Conservation (phyloP, 2,113 vertebrate genomes). For the Notarius lentiginosus region DNA sequence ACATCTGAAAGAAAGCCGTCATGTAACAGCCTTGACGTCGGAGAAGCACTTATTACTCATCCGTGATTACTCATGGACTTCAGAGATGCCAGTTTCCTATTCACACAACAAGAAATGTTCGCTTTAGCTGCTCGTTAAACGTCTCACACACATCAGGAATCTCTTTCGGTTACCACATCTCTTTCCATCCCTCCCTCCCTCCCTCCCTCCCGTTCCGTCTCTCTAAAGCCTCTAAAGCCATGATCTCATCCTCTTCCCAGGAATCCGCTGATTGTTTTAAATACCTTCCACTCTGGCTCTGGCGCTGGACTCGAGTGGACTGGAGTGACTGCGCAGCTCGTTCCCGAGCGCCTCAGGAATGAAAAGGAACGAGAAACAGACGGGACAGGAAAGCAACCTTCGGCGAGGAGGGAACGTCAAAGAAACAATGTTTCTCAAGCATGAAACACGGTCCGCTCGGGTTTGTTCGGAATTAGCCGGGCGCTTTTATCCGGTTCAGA, state of each 20-base stretch:
- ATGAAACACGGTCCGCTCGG: slow-evolving; percentile 45
- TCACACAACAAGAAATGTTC: slow-evolving; percentile 20
- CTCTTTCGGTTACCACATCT: slow-evolving; percentile 35
- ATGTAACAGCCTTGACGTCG: neutral
- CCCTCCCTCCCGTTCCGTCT: slow-evolving; percentile 13
- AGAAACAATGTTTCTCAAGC: slow-evolving; percentile 29
- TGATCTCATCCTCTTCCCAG: slow-evolving; percentile 66
- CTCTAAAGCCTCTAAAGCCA: slow-evolving; percentile 56
- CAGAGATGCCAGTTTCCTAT: neutral
- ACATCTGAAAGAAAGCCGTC: neutral
- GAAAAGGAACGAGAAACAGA: neutral
- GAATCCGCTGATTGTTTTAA: slow-evolving; percentile 69
- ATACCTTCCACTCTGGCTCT: slow-evolving; percentile 64
- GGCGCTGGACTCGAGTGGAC: slow-evolving; percentile 47
- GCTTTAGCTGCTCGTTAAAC: slow-evolving; percentile 26
- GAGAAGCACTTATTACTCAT: slow-evolving; percentile 15
- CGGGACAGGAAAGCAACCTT: slow-evolving; percentile 47
- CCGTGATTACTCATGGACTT: slow-evolving; percentile 39
- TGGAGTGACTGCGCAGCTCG: slow-evolving; percentile 48
- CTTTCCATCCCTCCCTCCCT: neutral
- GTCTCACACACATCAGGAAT: slow-evolving; percentile 42
- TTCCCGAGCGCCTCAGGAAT: slow-evolving; percentile 51
- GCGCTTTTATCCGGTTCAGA: slow-evolving; percentile 41
- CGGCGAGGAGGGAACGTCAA: slow-evolving; percentile 51
- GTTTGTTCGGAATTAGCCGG: slow-evolving; percentile 52